Conservation (phyloP, 2,888 invertebrate species). For the Ectemnius cavifrons region DNA sequence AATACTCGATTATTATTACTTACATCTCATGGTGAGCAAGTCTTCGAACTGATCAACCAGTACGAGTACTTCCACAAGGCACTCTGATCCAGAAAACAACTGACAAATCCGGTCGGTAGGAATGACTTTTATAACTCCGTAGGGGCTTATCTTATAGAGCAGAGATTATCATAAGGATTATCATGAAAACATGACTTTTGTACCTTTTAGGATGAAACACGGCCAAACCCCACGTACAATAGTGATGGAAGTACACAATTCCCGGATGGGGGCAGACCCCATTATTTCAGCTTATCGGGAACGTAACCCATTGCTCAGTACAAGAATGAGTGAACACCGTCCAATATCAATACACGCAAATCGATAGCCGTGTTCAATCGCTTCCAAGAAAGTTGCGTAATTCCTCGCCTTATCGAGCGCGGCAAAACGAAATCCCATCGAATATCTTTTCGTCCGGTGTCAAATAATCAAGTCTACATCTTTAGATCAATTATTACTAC, state of each 20-base stretch:
- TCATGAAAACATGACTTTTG: neutral
- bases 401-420: neutral
- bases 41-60: too few species aligned
- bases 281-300: too few species aligned
- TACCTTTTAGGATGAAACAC: constrained; percentile 5
- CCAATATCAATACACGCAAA: too few species aligned
- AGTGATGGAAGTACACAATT: too few species aligned
- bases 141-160: constrained; percentile 28
- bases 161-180: constrained; percentile 17
- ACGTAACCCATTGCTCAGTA: too few species aligned
- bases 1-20: neutral
- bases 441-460: neutral
- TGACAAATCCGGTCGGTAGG: constrained; percentile 14
- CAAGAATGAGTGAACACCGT: too few species aligned
- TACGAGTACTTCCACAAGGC: neutral
- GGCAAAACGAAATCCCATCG: neutral
- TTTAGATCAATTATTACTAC: too few species aligned
- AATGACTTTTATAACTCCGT: constrained; percentile 39
- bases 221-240: neutral
- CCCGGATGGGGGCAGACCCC: too few species aligned
- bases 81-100: constrained; percentile 24
- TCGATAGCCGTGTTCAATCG: neutral
- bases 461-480: neutral
- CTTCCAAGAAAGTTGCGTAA: neutral
- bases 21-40: constrained; percentile 29